A percentile compares a stretch with the other conserved stretches of the same genome.
Conservation (phyloP, 2,888 invertebrate genomes). For the Phengaris alcon region DNA sequence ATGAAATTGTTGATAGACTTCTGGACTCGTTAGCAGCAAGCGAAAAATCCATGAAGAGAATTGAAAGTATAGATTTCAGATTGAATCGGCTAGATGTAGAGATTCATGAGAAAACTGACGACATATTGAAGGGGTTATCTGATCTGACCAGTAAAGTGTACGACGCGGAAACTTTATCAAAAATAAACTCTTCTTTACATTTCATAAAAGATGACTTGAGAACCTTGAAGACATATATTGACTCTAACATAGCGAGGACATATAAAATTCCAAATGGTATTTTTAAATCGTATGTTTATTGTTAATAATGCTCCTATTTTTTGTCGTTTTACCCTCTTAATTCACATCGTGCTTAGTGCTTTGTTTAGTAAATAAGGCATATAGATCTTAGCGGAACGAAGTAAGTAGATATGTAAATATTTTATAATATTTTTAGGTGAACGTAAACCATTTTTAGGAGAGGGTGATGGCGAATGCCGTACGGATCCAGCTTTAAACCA, state of each 20-base stretch:
- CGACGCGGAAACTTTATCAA: conserved; percentile 45
- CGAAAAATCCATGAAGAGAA: conserved; percentile 69
- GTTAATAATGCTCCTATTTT: background rate
- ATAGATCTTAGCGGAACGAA: background rate
- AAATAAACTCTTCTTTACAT: conserved; percentile 49
- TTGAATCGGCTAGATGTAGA: conserved; percentile 68
- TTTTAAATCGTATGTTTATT: background rate
- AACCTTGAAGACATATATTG: conserved; percentile 45
- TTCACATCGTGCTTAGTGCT: background rate
- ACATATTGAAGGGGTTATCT: conserved; percentile 56
- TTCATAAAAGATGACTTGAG: conserved; percentile 51
- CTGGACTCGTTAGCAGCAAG: conserved; percentile 67
- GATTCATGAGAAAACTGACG: conserved; percentile 67
- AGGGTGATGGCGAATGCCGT: conserved; percentile 46
- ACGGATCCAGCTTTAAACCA: conserved; percentile 49
- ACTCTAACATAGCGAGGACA: conserved; percentile 2
- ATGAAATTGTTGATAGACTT: conserved; percentile 62
- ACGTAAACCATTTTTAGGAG: conserved; percentile 42
- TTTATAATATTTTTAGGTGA: background rate
- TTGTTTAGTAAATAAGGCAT: background rate
- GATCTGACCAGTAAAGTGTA: conserved; percentile 50
- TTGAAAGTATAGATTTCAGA: conserved; percentile 69
- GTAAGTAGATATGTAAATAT: background rate
- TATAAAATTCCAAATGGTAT: background rate
- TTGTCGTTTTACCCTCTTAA: background rate